phyloP scores from a whole-genome alignment of 2,113 vertebrate genomes.

The Hydrolagus affinis region DNA sequence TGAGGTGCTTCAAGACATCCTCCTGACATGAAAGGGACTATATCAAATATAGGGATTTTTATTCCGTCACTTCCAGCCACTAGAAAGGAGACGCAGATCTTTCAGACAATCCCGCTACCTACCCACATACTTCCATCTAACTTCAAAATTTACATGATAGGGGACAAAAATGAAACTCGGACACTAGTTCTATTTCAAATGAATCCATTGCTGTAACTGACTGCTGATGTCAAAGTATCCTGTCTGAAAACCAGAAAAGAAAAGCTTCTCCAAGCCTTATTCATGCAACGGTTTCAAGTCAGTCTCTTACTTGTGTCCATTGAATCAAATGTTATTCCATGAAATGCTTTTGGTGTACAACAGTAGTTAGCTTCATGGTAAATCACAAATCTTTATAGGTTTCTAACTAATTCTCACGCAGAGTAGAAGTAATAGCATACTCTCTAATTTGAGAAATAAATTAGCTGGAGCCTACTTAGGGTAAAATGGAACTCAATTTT shows the following conservation, averaged over 20 bases:
- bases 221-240: neutral
- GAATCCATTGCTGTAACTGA: neutral
- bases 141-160: too few relatives aligned
- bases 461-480: neutral
- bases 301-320: neutral
- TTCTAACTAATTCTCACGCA: slow-evolving; percentile 19
- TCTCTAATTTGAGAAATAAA: neutral
- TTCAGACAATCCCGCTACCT: neutral
- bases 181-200: neutral
- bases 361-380: neutral
- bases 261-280: neutral
- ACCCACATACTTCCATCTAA: neutral
- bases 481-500: neutral
- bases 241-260: neutral
- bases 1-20: too few relatives aligned
- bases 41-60: too few relatives aligned
- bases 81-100: too few relatives aligned
- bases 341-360: neutral
- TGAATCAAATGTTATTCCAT: neutral
- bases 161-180: too few relatives aligned
- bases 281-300: neutral
- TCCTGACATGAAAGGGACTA: too few relatives aligned
- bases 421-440: slow-evolving; percentile 6
- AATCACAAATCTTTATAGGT: neutral
- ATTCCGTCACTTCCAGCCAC: too few relatives aligned